Base-by-base conservation (phyloP, 2,888 invertebrate genomes). In the Phengaris alcon region DNA sequence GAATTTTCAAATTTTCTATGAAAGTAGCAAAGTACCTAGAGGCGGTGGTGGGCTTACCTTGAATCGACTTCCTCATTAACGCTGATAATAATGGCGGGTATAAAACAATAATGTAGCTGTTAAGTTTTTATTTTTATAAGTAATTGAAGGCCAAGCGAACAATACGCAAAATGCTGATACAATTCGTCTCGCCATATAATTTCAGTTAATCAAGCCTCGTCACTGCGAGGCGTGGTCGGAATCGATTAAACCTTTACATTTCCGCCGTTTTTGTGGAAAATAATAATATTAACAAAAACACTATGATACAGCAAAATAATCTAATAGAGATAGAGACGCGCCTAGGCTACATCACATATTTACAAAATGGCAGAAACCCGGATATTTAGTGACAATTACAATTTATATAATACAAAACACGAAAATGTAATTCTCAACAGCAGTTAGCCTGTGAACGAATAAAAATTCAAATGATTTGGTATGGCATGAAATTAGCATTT, bases 101-200 rank as follows among this genome's bases (percentile, higher is more conserved):
- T 93, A 90, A 93, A 89, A 93, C 93, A 93, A 93, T 93, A 90
- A 84, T 81, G 82, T 88, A 86, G 87, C 79, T 90, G 91, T 91
- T 90, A 52, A 90, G 90, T 91, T 91, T 93, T 91, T 90, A 89
- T 88, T 89, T 91, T 90, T 88, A 87, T 83, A 84, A 80, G 80
- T 83, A 84, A 83, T 83, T 82, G 91, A 92, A 93, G 93, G 93
- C 82, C 90, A 83, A 81, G 82, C 82, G 83, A 85, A 93, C 91
- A 92, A 91, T 90, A 90, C 89, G 87, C 87, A 88, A 88, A 90
- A 90, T 90, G 90, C 90, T 87, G 86, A 84, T 83, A 83, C 85
- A 87, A 89, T 92, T 90, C 87, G 91, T 86, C 86, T 87, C 88
- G 90, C 92, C 91, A 90, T 91, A 92, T 92, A 91, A 91, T 91